Evolutionary conservation across 2,888 invertebrate species (phyloP).

Genomic region (Agrilus cyanescens): DNA sequence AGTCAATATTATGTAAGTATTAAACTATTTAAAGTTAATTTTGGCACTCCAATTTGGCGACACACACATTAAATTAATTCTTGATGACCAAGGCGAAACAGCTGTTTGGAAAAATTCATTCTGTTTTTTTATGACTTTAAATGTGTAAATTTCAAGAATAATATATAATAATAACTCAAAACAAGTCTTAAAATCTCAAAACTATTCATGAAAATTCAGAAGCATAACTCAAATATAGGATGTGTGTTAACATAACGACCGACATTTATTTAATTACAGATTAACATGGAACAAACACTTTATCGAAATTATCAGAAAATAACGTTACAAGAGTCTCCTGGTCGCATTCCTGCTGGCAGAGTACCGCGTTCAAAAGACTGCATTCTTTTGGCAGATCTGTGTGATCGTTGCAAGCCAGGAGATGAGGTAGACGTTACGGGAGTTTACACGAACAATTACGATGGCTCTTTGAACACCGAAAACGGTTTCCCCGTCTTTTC

Average conservation of each 20-base stretch:
- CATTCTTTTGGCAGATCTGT: slow-evolving; percentile 85
- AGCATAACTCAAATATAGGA: too few relatives aligned
- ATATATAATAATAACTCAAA: too few relatives aligned
- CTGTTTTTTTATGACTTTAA: too few relatives aligned
- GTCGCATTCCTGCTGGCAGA: slow-evolving; percentile 92
- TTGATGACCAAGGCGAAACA: too few relatives aligned
- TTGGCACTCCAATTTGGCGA: too few relatives aligned
- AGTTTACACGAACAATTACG: slow-evolving; percentile 95
- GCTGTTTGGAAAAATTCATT: too few relatives aligned
- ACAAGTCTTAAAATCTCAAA: background rate
- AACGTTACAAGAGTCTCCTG: slow-evolving; percentile 96
- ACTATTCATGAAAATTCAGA: too few relatives aligned
- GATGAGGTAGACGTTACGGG: slow-evolving; percentile 95
- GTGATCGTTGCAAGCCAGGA: slow-evolving; percentile 95
- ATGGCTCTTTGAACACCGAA: slow-evolving; percentile 93
- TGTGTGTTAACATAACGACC: too few relatives aligned
- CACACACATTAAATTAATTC: too few relatives aligned
- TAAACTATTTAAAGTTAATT: too few relatives aligned
- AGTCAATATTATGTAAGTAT: too few relatives aligned
- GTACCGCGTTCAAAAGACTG: slow-evolving; percentile 97
- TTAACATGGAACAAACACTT: slow-evolving; percentile 98
- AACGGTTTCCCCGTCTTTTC: slow-evolving; percentile 96
- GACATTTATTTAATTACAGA: slow-evolving; percentile 39
- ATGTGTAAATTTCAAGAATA: too few relatives aligned
- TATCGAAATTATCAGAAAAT: slow-evolving; percentile 98